Base-by-base conservation (phyloP, 2,888 invertebrate species). In the Pyrocoelia pectoralis region DNA sequence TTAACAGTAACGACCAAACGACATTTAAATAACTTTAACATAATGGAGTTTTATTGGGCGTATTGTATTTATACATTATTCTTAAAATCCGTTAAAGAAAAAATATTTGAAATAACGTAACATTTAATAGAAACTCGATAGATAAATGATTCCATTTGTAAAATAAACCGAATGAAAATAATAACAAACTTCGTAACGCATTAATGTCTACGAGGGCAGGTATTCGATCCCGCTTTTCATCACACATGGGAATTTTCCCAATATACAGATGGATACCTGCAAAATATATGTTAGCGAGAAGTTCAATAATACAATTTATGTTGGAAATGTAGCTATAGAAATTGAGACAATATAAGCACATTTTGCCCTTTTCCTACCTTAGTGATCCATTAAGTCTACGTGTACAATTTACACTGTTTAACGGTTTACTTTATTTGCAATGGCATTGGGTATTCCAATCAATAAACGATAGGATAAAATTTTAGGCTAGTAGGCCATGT, bases 211-310 rank as follows among this genome's bases (percentile, higher is more conserved):
- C 15, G 24, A 50, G 56, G 50, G 28, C 10, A 29, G 28, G 50
- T 50, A 56, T 56, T 56, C 50, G 56, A 56, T 49, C 18, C 56
- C 29, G 56, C 56, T 29, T 56, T 56, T 56, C 49, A 56, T 49
- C 56, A 49, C 56, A 56, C 56, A 33, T 56, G 56, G 56, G 56
- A 50, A 56, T 56, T 56, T 56, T 50, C 50, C 33, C 56, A 38
- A 49, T 38, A 48, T 56, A 49, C 49, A 56, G 56, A 56, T 56
- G 49, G 56, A 56, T 49, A 56, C 56, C 38, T 56, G 19, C 33
- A 33, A 50, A 56, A 56, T 49, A 38, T 40, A 19, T 50, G 56
- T 50, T 50, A 50, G 38, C 18, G 56, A 33, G 19, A 56, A 19
- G 49, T 49, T 56, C 56, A 50, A 56, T 50, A 49, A 40, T 49